Base-by-base conservation (phyloP, 2,888 invertebrate genomes). In the Ptychoptera contaminata region DNA sequence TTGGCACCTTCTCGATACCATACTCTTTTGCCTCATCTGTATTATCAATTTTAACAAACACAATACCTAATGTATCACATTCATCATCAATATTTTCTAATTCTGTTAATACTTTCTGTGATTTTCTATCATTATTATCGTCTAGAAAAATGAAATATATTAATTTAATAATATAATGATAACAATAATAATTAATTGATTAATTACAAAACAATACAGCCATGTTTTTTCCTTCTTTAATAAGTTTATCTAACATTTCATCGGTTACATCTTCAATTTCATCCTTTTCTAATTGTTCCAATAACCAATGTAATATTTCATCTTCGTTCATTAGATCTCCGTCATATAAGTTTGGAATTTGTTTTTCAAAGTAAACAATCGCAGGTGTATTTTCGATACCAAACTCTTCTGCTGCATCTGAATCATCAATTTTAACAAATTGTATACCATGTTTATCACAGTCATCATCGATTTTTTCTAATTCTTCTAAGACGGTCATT, bases 231-330 rank as follows among this genome's bases (percentile, higher is more conserved):
- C 88, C 86, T 58, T 88, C 87, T 57, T 85, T 84, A 51, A 92
- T 79, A 50, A 92, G 72, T 60, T 81, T 82, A 61, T 90, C 88
- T 54, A 92, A 71, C 87, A 91, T 91, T 68, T 91, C 90, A 64
- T 91, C 90, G 41, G 90, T 91, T 38, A 92, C 85, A 66, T 92
- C 91, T 70, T 92, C 91, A 54, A 92, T 92, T 70, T 91, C 91
- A 63, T 92, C 91, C 56, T 82, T 85, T 61, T 90, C 88, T 52
- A 88, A 70, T 64, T 91, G 91, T 50, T 79, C 78, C 48, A 88
- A 73, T 32, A 91, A 69, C 91, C 91, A 91, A 58, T 84, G 83
- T 44, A 91, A 68, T 53, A 90, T 84, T 61, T 86, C 82, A 56
- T 88, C 86, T 67, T 90, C 90, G 61, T 87, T 82, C 63, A 84